Evolutionary conservation across 2,888 invertebrate species (phyloP), one percentile per base, ranked within the genome.

Genomic region (Idaea aversata): DNA sequence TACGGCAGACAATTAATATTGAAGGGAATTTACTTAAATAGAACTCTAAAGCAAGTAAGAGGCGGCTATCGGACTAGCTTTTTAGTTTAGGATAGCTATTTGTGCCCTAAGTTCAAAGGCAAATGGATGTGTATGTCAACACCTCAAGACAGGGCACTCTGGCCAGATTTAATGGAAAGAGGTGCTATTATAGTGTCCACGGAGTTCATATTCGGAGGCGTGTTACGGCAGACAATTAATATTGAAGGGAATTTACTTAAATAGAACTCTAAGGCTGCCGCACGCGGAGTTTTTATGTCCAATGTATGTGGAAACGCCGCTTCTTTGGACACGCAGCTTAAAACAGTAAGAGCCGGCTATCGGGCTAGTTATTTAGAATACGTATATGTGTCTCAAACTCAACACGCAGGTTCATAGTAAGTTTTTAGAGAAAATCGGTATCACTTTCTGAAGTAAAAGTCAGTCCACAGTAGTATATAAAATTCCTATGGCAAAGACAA

Each of bases 121-220:
- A 71, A 74, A 34, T 91, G 92, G 91, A 61, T 90, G 0, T 88
- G 88, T 64, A 79, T 93, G 4, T 82, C 89, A 0, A 75, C 73
- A 1, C 3, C 66, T 0, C 79, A 77, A 0, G 92, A 91, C 70
- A 68, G 67, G 0, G 72, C 70, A 0, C 78, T 85, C 3, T 90
- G 91, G 90, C 74, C 87, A 0, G 70, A 71, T 0, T 70, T 91
- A 3, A 71, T 72, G 59, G 68, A 70, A 15, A 77, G 79, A 0
- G 91, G 91, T 0, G 92, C 91, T 0, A 68, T 66, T 0, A 16
- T 92, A 0, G 90, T 91, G 2, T 75, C 83, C 67, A 78, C 84
- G 0, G 92, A 91, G 70, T 81, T 91, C 66, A 83, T 92, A 7
- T 77, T 93, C 5, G 80, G 80, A 0, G 92, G 92, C 0, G 91